Conservation (phyloP, 2,888 invertebrate species). For the Tetragnatha montana region DNA sequence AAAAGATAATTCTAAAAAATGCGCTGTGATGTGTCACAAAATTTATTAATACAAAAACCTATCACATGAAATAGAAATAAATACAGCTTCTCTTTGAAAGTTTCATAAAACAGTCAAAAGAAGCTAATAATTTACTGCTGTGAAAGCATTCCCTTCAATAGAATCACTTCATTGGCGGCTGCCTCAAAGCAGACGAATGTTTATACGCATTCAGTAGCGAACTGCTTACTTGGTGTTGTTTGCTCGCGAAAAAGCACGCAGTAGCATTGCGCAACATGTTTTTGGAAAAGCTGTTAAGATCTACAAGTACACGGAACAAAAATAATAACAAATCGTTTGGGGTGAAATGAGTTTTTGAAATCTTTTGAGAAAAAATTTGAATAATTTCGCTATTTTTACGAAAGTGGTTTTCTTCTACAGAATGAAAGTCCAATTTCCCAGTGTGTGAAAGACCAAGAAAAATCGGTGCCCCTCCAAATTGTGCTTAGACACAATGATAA, state of each 20-base stretch:
- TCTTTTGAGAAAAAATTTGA: not conserved
- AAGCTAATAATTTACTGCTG: too few relatives aligned
- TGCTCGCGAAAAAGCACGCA: not conserved
- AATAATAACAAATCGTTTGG: not conserved
- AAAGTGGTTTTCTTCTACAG: not conserved
- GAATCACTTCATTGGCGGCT: not conserved
- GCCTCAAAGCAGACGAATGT: not conserved
- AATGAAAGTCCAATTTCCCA: too few relatives aligned
- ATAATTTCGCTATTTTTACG: not conserved
- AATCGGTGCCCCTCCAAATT: not conserved
- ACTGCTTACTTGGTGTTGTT: not conserved
- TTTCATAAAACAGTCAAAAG: too few relatives aligned
- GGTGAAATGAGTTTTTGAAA: not conserved
- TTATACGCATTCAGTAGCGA: not conserved
- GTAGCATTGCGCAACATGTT: not conserved
- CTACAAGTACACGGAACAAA: not conserved
- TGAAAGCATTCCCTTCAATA: not conserved
- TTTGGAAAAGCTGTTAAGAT: not conserved
- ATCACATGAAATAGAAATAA: too few relatives aligned
- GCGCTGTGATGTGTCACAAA: too few relatives aligned
- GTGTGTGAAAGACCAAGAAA: not conserved
- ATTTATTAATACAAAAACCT: too few relatives aligned
- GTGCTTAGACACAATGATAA: not conserved
- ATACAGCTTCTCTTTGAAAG: too few relatives aligned
- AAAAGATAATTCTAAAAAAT: too few relatives aligned